A percentile compares a stretch with the other conserved stretches of the same genome.
phyloP scores from a whole-genome alignment of 2,797 vertebrate genomes.

The Pitangus sulphuratus region DNA sequence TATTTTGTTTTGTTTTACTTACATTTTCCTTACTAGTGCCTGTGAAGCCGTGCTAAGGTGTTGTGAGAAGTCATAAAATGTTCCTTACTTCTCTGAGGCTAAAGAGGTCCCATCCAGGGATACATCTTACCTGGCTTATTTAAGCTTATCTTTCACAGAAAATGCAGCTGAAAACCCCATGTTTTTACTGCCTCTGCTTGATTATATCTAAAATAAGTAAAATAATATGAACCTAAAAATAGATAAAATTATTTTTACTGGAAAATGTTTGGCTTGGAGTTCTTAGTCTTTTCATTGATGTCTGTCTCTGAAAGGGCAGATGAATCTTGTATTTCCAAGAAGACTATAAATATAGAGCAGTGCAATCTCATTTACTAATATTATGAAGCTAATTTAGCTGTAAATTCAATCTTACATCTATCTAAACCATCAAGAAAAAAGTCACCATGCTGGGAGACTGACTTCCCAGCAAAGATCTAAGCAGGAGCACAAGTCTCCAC shows the following conservation, averaged over 20 bases:
- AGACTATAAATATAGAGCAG: conserved; percentile 31
- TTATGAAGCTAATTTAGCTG: conserved; percentile 25
- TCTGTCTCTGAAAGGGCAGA: conserved; percentile 3
- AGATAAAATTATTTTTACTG: neutral
- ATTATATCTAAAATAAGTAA: neutral
- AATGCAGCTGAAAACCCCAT: neutral
- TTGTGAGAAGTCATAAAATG: neutral
- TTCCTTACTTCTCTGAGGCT: neutral
- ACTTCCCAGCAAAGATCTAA: neutral
- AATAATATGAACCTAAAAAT: neutral
- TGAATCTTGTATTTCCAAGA: conserved; percentile 47
- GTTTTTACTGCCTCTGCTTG: neutral
- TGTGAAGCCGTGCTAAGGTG: neutral
- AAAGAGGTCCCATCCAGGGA: neutral
- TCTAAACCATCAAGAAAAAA: conserved; percentile 2
- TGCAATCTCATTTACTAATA: conserved; percentile 26
- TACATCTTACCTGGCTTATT: neutral
- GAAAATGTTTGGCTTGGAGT: neutral
- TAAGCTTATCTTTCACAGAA: neutral
- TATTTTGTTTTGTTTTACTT: neutral
- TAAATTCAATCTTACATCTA: conserved; percentile 36
- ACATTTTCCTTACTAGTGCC: neutral
- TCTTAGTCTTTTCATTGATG: neutral
- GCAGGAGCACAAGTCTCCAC: neutral
- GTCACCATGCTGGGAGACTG: neutral